phyloP scores from a whole-genome alignment of 2,888 invertebrate genomes.

The Syritta pipiens region DNA sequence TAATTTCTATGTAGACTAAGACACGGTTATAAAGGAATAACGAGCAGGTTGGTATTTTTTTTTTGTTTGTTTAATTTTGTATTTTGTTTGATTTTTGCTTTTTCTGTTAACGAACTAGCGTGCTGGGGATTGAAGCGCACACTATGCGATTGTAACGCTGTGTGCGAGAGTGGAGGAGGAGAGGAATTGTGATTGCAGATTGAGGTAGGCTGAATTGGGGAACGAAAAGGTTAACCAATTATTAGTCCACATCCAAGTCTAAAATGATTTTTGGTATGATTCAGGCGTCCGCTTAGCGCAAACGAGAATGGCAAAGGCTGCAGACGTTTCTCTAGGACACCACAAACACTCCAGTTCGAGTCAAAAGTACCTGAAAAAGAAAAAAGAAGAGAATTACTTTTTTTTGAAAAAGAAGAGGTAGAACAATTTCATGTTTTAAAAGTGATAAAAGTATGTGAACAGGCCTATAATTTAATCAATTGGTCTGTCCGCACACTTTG shows the following conservation, averaged over 20 bases:
- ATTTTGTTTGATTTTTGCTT: conserved; percentile 35
- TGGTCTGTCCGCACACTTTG: no score
- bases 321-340: conserved; percentile 95
- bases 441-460: no score
- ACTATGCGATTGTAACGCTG: conserved; percentile 33
- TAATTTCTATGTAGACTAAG: conserved; percentile 59
- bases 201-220: not conserved
- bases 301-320: conserved; percentile 96
- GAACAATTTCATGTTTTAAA: no score
- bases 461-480: no score
- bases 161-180: no score
- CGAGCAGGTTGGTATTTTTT: conserved; percentile 40
- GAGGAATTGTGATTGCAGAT: conserved; percentile 18
- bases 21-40: conserved; percentile 58
- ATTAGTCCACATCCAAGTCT: conserved; percentile 96
- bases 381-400: no score
- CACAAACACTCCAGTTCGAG: conserved; percentile 95
- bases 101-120: conserved; percentile 8
- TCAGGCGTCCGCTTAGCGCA: conserved; percentile 93
- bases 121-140: no score
- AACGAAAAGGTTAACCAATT: conserved; percentile 85
- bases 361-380: conserved; percentile 89
- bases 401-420: not conserved
- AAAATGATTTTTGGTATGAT: conserved; percentile 95
- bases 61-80: conserved; percentile 3